A percentile compares a stretch with the other conserved stretches of the same genome.
phyloP scores from a whole-genome alignment of 2,888 invertebrate species.

The Periphyllus acericola region DNA sequence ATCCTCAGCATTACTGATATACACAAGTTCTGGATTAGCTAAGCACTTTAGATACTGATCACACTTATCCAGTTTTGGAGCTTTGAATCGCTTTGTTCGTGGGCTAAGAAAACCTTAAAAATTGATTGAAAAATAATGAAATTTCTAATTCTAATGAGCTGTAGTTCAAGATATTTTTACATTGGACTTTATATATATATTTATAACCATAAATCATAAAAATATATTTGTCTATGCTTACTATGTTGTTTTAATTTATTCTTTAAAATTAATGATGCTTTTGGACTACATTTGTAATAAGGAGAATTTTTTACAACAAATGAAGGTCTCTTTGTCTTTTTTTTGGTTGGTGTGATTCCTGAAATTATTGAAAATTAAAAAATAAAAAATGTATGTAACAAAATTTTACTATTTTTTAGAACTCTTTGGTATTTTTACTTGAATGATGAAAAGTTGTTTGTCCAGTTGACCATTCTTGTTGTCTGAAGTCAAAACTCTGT shows the following conservation, averaged over 20 bases:
- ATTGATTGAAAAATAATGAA: conserved; percentile 2
- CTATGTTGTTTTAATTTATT: conserved; percentile 50
- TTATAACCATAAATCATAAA: background rate
- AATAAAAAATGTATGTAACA: no score
- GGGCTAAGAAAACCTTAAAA: conserved; percentile 31
- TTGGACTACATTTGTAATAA: conserved; percentile 46
- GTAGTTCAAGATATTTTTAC: background rate
- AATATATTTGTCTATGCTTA: conserved; percentile 7
- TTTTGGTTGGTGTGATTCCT: background rate
- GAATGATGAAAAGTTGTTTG: background rate
- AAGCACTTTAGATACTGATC: conserved; percentile 54
- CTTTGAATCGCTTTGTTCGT: background rate
- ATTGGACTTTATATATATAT: background rate
- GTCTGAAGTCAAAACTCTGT: background rate
- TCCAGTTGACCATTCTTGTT: background rate
- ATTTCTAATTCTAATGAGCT: background rate
- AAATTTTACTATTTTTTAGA: background rate
- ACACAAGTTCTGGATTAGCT: conserved; percentile 46
- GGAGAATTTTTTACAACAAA: conserved; percentile 44
- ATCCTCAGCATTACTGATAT: conserved; percentile 46
- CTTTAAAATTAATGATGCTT: conserved; percentile 20
- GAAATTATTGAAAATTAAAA: background rate
- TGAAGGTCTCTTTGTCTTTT: conserved; percentile 32
- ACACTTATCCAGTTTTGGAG: conserved; percentile 45
- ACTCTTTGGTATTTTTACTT: conserved; percentile 14